Conservation (phyloP, 1,140 invertebrate species). For the Mycetomoellerius zeteki region DNA sequence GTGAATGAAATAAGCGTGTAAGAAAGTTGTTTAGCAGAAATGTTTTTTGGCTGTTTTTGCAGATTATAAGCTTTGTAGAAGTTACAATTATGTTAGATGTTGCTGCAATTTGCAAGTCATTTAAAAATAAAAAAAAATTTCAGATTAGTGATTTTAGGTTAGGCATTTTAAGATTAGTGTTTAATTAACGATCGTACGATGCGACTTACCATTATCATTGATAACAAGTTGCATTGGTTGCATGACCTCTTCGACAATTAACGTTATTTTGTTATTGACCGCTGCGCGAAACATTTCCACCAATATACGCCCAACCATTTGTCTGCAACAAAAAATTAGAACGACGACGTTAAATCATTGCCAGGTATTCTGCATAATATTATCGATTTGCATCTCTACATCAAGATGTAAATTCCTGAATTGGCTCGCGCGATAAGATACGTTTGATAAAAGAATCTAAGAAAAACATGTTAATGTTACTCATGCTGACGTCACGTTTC, state of each 20-base stretch:
- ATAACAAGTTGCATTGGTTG: conserved; percentile 79
- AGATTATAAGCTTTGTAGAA: background rate
- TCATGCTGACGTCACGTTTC: background rate
- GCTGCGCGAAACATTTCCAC: conserved; percentile 83
- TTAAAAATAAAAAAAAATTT: background rate
- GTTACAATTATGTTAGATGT: background rate
- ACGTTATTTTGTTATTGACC: conserved; percentile 75
- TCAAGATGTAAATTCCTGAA: background rate
- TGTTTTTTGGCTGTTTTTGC: background rate
- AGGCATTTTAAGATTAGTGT: background rate
- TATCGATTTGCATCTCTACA: background rate
- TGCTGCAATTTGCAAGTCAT: background rate
- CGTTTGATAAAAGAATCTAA: background rate
- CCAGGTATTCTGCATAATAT: background rate
- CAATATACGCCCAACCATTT: conserved; percentile 83
- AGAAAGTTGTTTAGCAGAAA: background rate
- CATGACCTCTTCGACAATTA: conserved; percentile 80
- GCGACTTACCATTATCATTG: conserved; percentile 80
- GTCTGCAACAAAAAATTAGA: conserved; percentile 81
- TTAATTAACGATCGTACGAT: background rate
- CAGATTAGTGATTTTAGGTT: too few species aligned
- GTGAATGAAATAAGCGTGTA: background rate
- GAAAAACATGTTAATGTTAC: background rate
- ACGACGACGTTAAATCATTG: background rate
- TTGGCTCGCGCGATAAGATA: background rate